Evolutionary conservation across 2,888 invertebrate genomes (phyloP), one percentile per base, ranked within the genome.

Genomic region (Lissonota sp.): DNA sequence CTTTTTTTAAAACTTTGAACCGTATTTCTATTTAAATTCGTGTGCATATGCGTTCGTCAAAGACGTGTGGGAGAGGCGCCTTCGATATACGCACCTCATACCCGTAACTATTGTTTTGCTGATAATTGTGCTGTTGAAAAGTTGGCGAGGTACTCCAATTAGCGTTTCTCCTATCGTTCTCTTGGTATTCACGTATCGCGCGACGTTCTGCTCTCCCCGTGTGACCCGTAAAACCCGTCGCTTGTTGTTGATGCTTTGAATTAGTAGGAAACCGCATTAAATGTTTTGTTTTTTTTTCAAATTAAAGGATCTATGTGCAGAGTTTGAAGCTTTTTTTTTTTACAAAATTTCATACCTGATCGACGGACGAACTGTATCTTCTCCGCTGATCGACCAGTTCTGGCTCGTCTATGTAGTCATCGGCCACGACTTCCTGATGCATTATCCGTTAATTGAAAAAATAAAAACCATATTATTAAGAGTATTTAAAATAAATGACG

Each of bases 161-260:
- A 70, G 92, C 91, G 83, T 92, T 92, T 84, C 89, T 89, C 83
- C 91, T 88, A 75, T 92, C 92, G 66, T 89, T 89, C 40, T 92
- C 91, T 60, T 90, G 90, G 77, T 90, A 91, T 74, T 91, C 91
- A 74, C 91, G 89, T 46, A 87, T 87, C 10, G 78, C 77, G 10
- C 84, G 81, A 16, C 87, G 88, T 12, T 53, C 57, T 0, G 53
- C 74, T 53, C 58, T 64, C 16, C 16, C 60, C 7, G 64, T 5
- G 10, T 81, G 78, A 6, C 40, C 26, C 51, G 51, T 6, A n/a
- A n/a, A n/a, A n/a, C n/a, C n/a, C n/a, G n/a, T n/a, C n/a, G n/a
- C n/a, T n/a, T n/a, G n/a, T 10, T 77, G 81, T 60, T 64, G 81
- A 51, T 55, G 73, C 37, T 71, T 67, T n/a, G 51, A 10, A 12